These are phyloP conservation scores for Diploscapter pachys DNA, from an alignment of 1,140 invertebrate genomes.

Conservation along the genomic window DNA sequence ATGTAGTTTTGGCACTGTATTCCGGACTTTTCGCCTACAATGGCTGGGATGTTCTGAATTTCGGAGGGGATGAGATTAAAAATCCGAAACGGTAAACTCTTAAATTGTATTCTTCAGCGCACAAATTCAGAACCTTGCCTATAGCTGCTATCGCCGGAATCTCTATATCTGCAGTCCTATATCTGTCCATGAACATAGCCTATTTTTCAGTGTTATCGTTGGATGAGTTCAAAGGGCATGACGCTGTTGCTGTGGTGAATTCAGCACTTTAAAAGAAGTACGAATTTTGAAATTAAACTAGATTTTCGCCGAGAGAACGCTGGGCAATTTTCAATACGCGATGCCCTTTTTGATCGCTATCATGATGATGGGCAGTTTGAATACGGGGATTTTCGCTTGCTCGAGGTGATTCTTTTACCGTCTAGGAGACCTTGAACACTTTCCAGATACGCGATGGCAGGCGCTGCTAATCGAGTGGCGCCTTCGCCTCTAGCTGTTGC, in stretches of 20 bases:
- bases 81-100: conserved; percentile 43
- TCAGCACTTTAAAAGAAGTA: conserved; percentile 4
- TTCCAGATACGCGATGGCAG: conserved; percentile 37
- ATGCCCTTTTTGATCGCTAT: conserved; percentile 51
- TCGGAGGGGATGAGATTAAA: conserved; percentile 47
- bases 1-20: conserved; percentile 47
- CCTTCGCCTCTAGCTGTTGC: conserved; percentile 40
- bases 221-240: conserved; percentile 41
- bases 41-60: conserved; percentile 52
- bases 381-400: conserved; percentile 49
- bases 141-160: conserved; percentile 47
- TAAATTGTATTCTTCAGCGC: too few species aligned
- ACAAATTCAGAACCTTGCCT: conserved; percentile 40
- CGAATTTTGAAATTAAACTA: conserved; percentile 15
- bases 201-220: conserved; percentile 47
- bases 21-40: conserved; percentile 47
- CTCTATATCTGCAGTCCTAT: conserved; percentile 39
- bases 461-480: conserved; percentile 40
- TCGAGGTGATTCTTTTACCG: conserved; percentile 10
- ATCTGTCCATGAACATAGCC: conserved; percentile 45
- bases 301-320: conserved; percentile 41
- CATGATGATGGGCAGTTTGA: conserved; percentile 48
- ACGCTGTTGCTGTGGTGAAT: conserved; percentile 44
- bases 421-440: background rate
- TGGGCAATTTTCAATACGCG: conserved; percentile 44